Base-by-base conservation (phyloP, 2,797 vertebrate species). In the Ctenochaetus hawaiiensis region DNA sequence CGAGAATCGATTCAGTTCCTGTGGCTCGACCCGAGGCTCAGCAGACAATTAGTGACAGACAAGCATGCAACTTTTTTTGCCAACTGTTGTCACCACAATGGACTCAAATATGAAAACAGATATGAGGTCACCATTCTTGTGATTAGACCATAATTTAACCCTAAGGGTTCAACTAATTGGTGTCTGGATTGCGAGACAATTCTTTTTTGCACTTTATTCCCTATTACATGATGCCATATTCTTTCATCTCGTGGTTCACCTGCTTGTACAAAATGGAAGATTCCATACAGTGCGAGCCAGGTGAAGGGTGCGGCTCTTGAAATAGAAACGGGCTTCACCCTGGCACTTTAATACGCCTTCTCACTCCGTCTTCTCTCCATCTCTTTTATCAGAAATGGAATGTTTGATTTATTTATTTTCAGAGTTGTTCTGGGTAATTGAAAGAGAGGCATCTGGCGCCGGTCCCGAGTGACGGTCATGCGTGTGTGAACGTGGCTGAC, bases 401-500 rank as follows among this genome's bases (percentile, higher is more conserved):
- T 63, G 67, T 68, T 66, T 78, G 75, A 76, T 89, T 58, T 12
- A 81, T 82, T 85, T 69, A 77, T 83, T 80, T 77, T 75, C 47
- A 48, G 48, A 13, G 11, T 64, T 65, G 44, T 75, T 89, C 26
- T 11, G 56, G 76, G 37, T 67, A 72, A 76, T 78, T 80, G 82
- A 72, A 80, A 43, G 71, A 70, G 54, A 82, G 78, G 75, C 45
- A 79, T 87, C 87, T 74, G 64, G 74, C 83, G 47, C 39, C 18
- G n/a, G 60, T 79, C 79, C 71, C 67, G 47, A 71, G 74, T 84
- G 83, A 79, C 59, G 77, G 85, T 78, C 75, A 81, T 56, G 57
- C 75, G 59, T 91, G 90, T 85, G 87, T 89, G 79, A 92, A 89
- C 86, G 89, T 86, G 77, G 77, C 88, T 89, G 93, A 92, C 83